Evolutionary conservation across 2,888 invertebrate species (phyloP), one percentile per base, ranked within the genome.

Genomic region (Cynaeus angustus): DNA sequence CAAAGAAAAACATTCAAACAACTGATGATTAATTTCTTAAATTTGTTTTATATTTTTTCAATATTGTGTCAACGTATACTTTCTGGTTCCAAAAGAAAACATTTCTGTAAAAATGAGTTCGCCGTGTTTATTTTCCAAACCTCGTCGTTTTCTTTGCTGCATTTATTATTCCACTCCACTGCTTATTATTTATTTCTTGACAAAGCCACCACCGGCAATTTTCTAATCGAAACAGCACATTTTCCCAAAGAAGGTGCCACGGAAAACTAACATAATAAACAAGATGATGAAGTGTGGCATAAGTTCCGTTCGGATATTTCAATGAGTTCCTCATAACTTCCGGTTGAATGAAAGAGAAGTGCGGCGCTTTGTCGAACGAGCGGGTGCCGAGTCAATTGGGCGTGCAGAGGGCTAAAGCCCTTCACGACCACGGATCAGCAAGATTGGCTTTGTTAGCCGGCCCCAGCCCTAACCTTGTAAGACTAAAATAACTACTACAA

Each of bases 251-350:
- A 21, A 59, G 33, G 56, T 21, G 56, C 12, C 74, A 77, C 76
- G 80, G 81, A 80, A 81, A 80, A 78, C 76, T 75, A 75, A 75
- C 76, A 74, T 70, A 73, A 71, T 73, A 75, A 78, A 72, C 69
- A 74, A 73, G 72, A 81, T 81, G 82, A 82, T 79, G 78, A 79
- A 83, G 81, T 82, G 81, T 74, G 76, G 74, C 62, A 70, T 76
- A 74, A 77, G 79, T 82, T 82, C 81, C 82, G 81, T 78, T 79
- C 82, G 83, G 83, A 83, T 83, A 84, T 83, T 83, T 82, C 83
- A 84, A 84, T 84, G 83, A 83, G 81, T 81, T 80, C 79, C 83
- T 83, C 83, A 84, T 83, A 84, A 83, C 83, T 84, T 84, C 83
- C 84, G 83, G 82, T 72, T 77, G 82, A 80, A 73, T 78, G 80